These are phyloP conservation scores for Agrypnus murinus DNA, from an alignment of 2,888 invertebrate genomes.

Conservation along the genomic window DNA sequence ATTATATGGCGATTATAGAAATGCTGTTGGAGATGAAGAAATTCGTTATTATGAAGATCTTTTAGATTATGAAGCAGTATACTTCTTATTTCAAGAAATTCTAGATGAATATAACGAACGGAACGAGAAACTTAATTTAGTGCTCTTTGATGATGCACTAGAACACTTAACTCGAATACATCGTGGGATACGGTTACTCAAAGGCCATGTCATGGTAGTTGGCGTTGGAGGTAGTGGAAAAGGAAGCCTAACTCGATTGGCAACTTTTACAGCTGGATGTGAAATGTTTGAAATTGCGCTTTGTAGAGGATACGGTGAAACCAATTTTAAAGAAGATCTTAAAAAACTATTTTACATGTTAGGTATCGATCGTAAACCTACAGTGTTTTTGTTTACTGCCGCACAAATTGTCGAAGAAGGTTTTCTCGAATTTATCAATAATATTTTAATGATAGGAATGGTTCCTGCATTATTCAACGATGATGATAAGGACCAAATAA, in stretches of 20 bases:
- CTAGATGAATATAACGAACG: slow-evolving; percentile 90
- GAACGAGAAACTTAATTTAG: slow-evolving; percentile 83
- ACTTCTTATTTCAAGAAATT: slow-evolving; percentile 91
- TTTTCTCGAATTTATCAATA: slow-evolving; percentile 93
- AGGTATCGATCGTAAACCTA: slow-evolving; percentile 85
- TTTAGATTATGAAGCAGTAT: slow-evolving; percentile 92
- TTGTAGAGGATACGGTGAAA: slow-evolving; percentile 90
- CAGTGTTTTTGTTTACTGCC: slow-evolving; percentile 89
- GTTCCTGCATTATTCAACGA: slow-evolving; percentile 91
- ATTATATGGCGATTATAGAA: slow-evolving; percentile 91
- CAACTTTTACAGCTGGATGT: slow-evolving; percentile 89
- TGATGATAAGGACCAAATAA: slow-evolving; percentile 90
- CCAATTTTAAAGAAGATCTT: slow-evolving; percentile 89
- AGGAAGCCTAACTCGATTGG: slow-evolving; percentile 84
- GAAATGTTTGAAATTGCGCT: slow-evolving; percentile 88
- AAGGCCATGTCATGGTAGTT: slow-evolving; percentile 89
- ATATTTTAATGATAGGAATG: slow-evolving; percentile 90
- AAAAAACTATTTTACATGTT: slow-evolving; percentile 85
- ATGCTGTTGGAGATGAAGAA: slow-evolving; percentile 87
- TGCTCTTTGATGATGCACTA: slow-evolving; percentile 93
- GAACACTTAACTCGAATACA: slow-evolving; percentile 93
- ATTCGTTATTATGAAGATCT: slow-evolving; percentile 90
- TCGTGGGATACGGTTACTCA: slow-evolving; percentile 86
- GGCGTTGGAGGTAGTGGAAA: slow-evolving; percentile 95
- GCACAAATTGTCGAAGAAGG: slow-evolving; percentile 88